phyloP scores from a whole-genome alignment of 53 echinoderm and acorn worm species.

The Antedon mediterranea region DNA sequence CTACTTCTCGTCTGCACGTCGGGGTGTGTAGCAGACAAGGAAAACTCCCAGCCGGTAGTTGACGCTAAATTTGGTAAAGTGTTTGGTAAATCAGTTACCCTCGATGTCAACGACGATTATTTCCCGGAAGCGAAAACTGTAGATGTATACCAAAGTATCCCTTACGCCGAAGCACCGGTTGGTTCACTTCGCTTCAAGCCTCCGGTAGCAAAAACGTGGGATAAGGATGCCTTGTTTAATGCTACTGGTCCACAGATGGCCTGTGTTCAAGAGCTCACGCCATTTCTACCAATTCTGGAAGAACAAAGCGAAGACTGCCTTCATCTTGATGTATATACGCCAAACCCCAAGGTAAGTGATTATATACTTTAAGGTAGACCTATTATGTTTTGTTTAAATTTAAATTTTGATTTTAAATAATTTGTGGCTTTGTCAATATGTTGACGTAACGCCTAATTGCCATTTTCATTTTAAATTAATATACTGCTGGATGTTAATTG shows the following conservation, averaged over 20 bases:
- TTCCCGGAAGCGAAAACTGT: background rate
- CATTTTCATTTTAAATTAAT: no score
- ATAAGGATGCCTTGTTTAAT: background rate
- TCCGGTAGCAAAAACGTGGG: background rate
- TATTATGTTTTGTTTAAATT: no score
- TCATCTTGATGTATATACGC: background rate
- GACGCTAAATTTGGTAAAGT: slow-evolving; percentile 32
- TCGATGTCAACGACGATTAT: background rate
- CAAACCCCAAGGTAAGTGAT: background rate
- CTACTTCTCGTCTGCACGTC: background rate
- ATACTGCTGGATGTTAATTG: no score
- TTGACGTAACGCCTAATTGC: no score
- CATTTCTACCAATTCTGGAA: background rate
- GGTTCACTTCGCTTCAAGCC: background rate
- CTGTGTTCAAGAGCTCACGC: background rate
- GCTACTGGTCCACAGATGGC: background rate
- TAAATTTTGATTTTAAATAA: no score
- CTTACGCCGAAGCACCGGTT: background rate
- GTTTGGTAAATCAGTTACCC: slow-evolving; percentile 32
- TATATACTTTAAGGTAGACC: no score
- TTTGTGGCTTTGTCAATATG: no score
- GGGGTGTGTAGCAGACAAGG: background rate
- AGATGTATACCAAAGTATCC: background rate
- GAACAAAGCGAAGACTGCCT: background rate
- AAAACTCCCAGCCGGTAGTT: slow-evolving; percentile 11